These are phyloP conservation scores for Anguilla pacifica DNA, from an alignment of 2,797 vertebrate genomes.

Conservation along the genomic window DNA sequence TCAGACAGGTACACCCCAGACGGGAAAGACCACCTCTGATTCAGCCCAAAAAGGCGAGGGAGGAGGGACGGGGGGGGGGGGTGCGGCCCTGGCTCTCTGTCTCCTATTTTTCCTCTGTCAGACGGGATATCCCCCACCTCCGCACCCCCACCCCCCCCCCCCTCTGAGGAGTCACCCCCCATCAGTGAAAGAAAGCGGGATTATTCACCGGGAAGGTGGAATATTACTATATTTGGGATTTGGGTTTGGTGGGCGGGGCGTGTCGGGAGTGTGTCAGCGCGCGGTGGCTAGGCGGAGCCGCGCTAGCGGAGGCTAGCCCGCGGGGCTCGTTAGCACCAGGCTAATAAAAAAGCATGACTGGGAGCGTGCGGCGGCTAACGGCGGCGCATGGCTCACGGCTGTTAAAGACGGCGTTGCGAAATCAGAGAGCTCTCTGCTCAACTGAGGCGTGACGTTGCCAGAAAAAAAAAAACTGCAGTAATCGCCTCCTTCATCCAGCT, in stretches of 20 bases:
- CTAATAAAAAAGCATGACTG: conserved; percentile 47
- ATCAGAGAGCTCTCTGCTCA: not conserved
- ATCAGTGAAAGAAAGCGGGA: not conserved
- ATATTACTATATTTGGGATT: conserved; percentile 45
- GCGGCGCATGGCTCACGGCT: not conserved
- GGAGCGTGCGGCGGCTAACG: conserved; percentile 5
- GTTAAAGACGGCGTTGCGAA: conserved; percentile 12
- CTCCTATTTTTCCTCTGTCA: not conserved
- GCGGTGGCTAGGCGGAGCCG: conserved; percentile 42
- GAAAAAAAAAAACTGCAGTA: not conserved
- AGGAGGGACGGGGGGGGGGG: not conserved
- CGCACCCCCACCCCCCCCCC: not conserved
- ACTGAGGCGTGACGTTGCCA: not conserved
- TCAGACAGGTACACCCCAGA: not conserved
- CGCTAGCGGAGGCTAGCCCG: conserved; percentile 33
- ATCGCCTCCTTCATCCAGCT: not conserved
- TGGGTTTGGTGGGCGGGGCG: conserved; percentile 23
- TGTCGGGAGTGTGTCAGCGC: conserved; percentile 43
- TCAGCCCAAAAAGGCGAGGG: not conserved
- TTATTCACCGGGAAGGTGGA: conserved; percentile 25
- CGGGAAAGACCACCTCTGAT: not conserved
- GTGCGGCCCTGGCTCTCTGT: not conserved
- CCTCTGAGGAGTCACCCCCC: conserved; percentile 24
- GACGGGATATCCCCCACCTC: not conserved
- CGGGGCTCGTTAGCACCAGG: conserved; percentile 37